Base-by-base conservation (phyloP, 1,140 invertebrate genomes). In the Drosophila varians region DNA sequence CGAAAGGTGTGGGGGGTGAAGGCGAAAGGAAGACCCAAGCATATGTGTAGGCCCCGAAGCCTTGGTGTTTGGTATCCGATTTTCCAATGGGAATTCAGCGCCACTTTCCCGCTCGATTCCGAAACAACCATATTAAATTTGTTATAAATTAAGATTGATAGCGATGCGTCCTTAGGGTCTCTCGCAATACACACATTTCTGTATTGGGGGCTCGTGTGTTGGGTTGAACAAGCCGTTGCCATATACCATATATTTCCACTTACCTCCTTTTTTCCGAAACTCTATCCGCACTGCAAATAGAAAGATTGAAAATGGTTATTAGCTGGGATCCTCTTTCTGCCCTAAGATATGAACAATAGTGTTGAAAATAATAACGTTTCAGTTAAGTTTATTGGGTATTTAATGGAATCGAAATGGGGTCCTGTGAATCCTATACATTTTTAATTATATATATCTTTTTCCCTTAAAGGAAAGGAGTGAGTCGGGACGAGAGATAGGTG, bases 121-220 rank as follows among this genome's bases (percentile, higher is more conserved):
- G 26, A 57, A 45, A 76, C 25, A 77, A 55, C 74, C 70, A 54
- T 57, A 83, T 78, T 83, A 84, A 73, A 84, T 86, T 86, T 80
- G 57, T 55, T 86, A 80, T 80, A 86, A 86, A 84, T 84, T 84
- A 84, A 86, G 79, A 84, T 86, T 84, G 79, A 84, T 84, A 80
- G 80, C 51, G 57, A 64, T 76, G 61, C 40, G 40, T 65, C 78
- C 74, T 46, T 23, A 5, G 53, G 66, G 66, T 11, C 5, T 12
- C 12, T 38, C 36, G 6, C 28, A 31, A 31, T 11, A 31, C 28
- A 31, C 28, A 31, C 28, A 31, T 31, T 11, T 31, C 28, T 31
- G 9, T 31, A 31, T 31, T 31, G n/a, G 1, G 28, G 9, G 11
- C 19, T 3, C n/a, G 2, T 46, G 46, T 43, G 6, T 9, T 34